Conservation (phyloP, 2,888 invertebrate genomes). For the Cloeon dipterum region DNA sequence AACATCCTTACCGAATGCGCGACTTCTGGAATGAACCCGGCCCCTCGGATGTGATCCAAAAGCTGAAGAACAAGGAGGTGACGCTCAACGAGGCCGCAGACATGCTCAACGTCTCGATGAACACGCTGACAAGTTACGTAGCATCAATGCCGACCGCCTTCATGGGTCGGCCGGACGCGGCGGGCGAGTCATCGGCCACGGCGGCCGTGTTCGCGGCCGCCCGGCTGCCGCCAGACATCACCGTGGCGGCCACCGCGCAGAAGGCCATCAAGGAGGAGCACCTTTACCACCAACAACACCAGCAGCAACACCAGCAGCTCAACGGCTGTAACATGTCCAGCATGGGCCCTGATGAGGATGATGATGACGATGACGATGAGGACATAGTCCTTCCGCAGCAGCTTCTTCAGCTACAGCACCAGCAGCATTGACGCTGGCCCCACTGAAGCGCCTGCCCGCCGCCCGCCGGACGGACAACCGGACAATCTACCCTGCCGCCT, state of each 20-base stretch:
- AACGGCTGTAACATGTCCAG: too few species aligned
- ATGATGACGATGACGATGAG: too few species aligned
- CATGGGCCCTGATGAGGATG: too few species aligned
- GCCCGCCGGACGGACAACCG: too few species aligned
- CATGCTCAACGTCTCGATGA: constrained; percentile 50
- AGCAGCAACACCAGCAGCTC: too few species aligned
- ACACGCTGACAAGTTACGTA: constrained; percentile 43
- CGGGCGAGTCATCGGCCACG: not conserved
- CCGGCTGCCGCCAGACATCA: not conserved
- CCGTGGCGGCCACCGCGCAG: not conserved
- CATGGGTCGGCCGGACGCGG: not conserved
- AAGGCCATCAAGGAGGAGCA: not conserved
- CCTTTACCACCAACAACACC: too few species aligned
- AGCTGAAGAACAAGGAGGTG: constrained; percentile 46
- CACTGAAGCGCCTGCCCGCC: too few species aligned
- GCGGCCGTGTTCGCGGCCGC: not conserved
- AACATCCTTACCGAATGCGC: constrained; percentile 54
- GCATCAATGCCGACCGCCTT: not conserved
- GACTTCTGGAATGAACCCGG: constrained; percentile 62
- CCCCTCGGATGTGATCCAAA: constrained; percentile 44
- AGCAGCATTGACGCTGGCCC: too few species aligned
- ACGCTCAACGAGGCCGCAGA: constrained; percentile 48
- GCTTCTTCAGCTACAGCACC: too few species aligned
- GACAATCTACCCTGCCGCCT: too few species aligned
- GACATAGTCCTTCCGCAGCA: too few species aligned